Evolutionary conservation across 92 coral and sea anemone species (phyloP).

Genomic region (Galaxea fascicularis): DNA sequence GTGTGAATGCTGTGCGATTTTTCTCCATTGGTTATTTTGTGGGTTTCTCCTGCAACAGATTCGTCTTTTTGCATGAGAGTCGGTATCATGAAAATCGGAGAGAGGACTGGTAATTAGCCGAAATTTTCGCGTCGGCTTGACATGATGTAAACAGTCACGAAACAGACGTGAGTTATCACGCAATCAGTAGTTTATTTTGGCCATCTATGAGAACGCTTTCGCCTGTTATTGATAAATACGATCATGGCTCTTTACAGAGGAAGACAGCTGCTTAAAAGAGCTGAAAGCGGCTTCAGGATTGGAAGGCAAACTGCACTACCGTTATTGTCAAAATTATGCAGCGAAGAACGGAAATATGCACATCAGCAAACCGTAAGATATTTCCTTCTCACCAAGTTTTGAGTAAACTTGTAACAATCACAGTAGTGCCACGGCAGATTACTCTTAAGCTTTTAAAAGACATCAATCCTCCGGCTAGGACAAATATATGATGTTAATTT

Average conservation of each 20-base stretch:
- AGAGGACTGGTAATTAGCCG: constrained; percentile 15
- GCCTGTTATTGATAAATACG: neutral
- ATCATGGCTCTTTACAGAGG: constrained; percentile 6
- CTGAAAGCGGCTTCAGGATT: too few relatives aligned
- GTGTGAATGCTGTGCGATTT: neutral
- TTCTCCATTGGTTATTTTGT: neutral
- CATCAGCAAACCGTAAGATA: constrained; percentile 19
- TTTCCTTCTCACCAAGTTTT: neutral
- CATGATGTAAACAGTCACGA: constrained; percentile 12
- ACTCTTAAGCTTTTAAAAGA: neutral
- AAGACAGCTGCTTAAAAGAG: constrained; percentile 2
- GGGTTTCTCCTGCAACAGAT: constrained; percentile 6
- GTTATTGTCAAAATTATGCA: neutral
- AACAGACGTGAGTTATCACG: neutral
- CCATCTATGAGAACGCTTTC: too few relatives aligned
- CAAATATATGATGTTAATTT: neutral
- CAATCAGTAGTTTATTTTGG: too few relatives aligned
- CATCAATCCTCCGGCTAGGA: neutral
- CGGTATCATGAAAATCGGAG: neutral
- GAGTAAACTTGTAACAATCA: too few relatives aligned
- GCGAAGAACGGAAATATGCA: neutral
- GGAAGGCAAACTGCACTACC: neutral
- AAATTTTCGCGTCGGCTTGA: too few relatives aligned
- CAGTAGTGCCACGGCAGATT: too few relatives aligned
- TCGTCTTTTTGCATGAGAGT: neutral